These are phyloP conservation scores for Phenganax subtilis DNA, from an alignment of 92 coral and sea anemone genomes.

Conservation along the genomic window DNA sequence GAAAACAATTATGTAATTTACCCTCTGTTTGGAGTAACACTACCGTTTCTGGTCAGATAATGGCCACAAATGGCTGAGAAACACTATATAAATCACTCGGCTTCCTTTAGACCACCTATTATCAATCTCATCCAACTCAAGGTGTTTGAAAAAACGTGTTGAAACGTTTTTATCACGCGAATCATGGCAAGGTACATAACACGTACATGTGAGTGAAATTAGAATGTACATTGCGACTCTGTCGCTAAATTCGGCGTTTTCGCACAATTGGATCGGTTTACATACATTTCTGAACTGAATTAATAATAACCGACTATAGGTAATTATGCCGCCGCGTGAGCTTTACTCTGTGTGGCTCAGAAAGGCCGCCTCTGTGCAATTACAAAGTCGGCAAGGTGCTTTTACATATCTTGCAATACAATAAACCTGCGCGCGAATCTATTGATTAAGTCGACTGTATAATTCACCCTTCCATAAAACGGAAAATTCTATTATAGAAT, in stretches of 20 bases:
- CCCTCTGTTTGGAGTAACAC: background rate
- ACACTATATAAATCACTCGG: background rate
- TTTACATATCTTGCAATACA: conserved; percentile 10
- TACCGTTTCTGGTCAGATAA: background rate
- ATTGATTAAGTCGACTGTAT: background rate
- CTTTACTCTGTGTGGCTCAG: conserved; percentile 11
- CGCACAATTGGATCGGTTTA: conserved; percentile 25
- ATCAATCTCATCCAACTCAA: background rate
- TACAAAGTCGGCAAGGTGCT: conserved; percentile 33
- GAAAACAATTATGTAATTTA: conserved; percentile 3
- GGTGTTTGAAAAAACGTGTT: conserved; percentile 1
- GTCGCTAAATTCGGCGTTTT: conserved; percentile 15
- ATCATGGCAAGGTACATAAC: background rate
- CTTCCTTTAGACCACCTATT: conserved; percentile 7
- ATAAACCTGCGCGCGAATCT: background rate
- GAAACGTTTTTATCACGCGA: background rate
- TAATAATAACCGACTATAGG: conserved; percentile 25
- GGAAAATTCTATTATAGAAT: too few species aligned
- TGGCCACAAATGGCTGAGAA: background rate
- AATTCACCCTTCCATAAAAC: too few species aligned
- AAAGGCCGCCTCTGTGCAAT: conserved; percentile 27
- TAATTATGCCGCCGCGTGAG: conserved; percentile 37
- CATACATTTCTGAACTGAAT: conserved; percentile 10
- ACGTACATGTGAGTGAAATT: background rate
- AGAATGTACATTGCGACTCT: background rate